These are phyloP conservation scores for Eupsilia transversa DNA, from an alignment of 2,888 invertebrate genomes.

Conservation along the genomic window DNA sequence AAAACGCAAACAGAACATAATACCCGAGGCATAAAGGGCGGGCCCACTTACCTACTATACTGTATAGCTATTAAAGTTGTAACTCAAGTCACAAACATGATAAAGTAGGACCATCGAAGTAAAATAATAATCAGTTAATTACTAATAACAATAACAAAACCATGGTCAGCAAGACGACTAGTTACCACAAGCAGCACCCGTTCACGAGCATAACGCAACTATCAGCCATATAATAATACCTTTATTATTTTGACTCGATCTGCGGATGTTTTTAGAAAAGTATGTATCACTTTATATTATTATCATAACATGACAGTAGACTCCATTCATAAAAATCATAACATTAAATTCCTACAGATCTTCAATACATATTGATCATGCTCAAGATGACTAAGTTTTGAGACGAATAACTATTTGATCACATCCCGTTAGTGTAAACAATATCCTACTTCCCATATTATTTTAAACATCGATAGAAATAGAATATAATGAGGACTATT, in stretches of 20 bases:
- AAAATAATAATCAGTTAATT: no score
- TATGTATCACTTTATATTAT: conserved; percentile 5
- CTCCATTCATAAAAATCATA: neutral
- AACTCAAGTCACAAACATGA: no score
- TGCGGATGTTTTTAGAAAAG: neutral
- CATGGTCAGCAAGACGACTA: no score
- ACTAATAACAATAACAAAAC: no score
- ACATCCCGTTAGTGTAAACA: neutral
- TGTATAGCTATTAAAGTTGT: no score
- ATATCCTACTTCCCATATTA: conserved; percentile 19
- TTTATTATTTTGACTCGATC: neutral
- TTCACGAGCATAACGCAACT: no score
- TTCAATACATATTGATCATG: neutral
- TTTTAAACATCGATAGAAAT: conserved; percentile 19
- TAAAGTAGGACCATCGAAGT: no score
- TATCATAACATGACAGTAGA: conserved; percentile 9
- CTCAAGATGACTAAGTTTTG: conserved; percentile 9
- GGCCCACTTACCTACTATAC: no score
- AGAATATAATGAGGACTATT: conserved; percentile 22
- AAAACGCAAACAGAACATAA: no score
- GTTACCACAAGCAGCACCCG: no score
- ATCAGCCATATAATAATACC: no score
- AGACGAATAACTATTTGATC: neutral
- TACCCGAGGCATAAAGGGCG: no score
- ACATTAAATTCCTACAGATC: neutral